phyloP scores from a whole-genome alignment of 2,888 invertebrate species.

The Biston betularia region DNA sequence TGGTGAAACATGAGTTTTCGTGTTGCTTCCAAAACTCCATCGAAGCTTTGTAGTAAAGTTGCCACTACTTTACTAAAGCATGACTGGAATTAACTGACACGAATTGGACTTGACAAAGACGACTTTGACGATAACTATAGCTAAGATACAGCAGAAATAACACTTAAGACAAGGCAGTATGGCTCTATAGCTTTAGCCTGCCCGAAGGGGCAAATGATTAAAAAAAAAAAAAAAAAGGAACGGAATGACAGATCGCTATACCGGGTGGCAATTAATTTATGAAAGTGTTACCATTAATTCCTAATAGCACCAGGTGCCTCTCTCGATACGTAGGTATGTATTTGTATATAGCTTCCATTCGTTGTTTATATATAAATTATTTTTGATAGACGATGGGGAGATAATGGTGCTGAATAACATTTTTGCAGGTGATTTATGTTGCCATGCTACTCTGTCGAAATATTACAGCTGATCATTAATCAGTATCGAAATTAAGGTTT shows the following conservation, averaged over 20 bases:
- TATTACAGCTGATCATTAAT: slow-evolving; percentile 14
- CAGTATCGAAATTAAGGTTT: not conserved
- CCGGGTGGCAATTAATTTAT: slow-evolving; percentile 64
- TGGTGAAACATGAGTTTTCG: too few species aligned
- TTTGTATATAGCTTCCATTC: slow-evolving; percentile 11
- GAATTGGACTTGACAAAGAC: too few species aligned
- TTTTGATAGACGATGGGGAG: slow-evolving; percentile 38
- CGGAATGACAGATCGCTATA: slow-evolving; percentile 53
- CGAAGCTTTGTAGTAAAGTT: too few species aligned
- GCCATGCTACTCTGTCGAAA: slow-evolving; percentile 7
- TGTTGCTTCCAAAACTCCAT: too few species aligned
- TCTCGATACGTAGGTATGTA: slow-evolving; percentile 39
- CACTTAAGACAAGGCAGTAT: too few species aligned
- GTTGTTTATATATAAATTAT: slow-evolving; percentile 36
- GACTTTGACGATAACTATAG: too few species aligned
- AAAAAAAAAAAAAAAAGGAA: slow-evolving; percentile 37
- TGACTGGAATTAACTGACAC: too few species aligned
- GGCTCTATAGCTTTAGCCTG: too few species aligned
- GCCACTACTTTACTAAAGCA: too few species aligned
- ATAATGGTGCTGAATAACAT: slow-evolving; percentile 31
- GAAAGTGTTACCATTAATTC: slow-evolving; percentile 61
- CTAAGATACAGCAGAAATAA: too few species aligned
- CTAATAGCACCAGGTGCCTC: slow-evolving; percentile 53
- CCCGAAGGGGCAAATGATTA: too few species aligned
- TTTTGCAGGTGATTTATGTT: slow-evolving; percentile 17